Conservation (phyloP, 2,888 invertebrate genomes). For the Lasius fuliginosus region DNA sequence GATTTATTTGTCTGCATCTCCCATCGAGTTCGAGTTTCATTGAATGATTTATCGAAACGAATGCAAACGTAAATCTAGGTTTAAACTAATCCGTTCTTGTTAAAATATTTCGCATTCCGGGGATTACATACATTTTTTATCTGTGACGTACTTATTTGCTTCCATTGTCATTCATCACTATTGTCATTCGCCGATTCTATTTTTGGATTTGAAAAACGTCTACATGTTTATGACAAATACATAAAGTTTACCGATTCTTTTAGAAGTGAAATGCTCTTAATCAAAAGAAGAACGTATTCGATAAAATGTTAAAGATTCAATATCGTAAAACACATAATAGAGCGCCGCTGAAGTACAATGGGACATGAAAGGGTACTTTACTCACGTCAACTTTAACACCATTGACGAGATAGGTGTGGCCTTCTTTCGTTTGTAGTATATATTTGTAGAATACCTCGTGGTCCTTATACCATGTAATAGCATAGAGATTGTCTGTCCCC, state of each 20-base stretch:
- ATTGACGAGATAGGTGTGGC: conserved; percentile 83
- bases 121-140: conserved; percentile 38
- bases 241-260: conserved; percentile 1
- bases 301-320: conserved; percentile 5
- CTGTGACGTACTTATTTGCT: conserved; percentile 13
- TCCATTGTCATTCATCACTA: not conserved
- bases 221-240: not conserved
- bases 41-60: conserved; percentile 51
- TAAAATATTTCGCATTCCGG: conserved; percentile 44
- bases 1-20: conserved; percentile 36
- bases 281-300: not conserved
- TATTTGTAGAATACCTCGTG: conserved; percentile 87
- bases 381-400: conserved; percentile 86
- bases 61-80: conserved; percentile 41
- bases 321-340: conserved; percentile 14
- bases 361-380: conserved; percentile 61
- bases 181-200: conserved; percentile 20
- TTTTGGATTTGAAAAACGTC: not conserved
- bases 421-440: conserved; percentile 83
- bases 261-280: not conserved
- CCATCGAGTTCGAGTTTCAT: conserved; percentile 31
- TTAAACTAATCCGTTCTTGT: conserved; percentile 45
- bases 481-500: conserved; percentile 85
- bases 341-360: not conserved
- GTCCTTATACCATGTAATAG: conserved; percentile 87